Percentiles rank a stretch among this genome's conserved stretches.
phyloP scores from a whole-genome alignment of 2,113 vertebrate genomes.

The Entosphenus tridentatus region DNA sequence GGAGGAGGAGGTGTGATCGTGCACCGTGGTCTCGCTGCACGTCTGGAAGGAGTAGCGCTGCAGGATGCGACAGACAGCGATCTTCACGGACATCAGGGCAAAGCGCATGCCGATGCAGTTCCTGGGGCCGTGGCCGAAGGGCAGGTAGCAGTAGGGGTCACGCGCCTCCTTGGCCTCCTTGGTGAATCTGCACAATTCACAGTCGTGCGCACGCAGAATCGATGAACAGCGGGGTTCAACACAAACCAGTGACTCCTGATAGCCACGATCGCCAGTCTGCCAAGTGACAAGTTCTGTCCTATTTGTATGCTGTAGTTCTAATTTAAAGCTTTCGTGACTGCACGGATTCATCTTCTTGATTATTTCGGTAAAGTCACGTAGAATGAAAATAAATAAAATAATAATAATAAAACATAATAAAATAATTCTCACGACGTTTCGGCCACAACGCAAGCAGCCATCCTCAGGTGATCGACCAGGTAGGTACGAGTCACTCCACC shows the following conservation, averaged over 20 bases:
- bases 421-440: too few species aligned
- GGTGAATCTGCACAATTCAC: slow-evolving; percentile 1
- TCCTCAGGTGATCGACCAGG: too few species aligned
- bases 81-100: neutral
- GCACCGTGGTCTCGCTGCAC: too few species aligned
- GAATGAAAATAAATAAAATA: too few species aligned
- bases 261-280: neutral
- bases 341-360: too few species aligned
- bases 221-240: neutral
- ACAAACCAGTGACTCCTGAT: neutral
- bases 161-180: neutral
- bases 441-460: too few species aligned
- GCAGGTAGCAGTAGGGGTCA: neutral
- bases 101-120: neutral
- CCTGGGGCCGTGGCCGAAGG: neutral
- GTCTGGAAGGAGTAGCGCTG: too few species aligned
- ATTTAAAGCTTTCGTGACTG: too few species aligned
- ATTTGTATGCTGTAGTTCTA: neutral
- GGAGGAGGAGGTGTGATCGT: too few species aligned
- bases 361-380: too few species aligned
- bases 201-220: neutral
- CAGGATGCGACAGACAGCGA: neutral
- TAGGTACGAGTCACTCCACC: too few species aligned
- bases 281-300: neutral
- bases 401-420: too few species aligned